Conservation (phyloP, 2,797 vertebrate genomes). For the Dallia pectoralis region DNA sequence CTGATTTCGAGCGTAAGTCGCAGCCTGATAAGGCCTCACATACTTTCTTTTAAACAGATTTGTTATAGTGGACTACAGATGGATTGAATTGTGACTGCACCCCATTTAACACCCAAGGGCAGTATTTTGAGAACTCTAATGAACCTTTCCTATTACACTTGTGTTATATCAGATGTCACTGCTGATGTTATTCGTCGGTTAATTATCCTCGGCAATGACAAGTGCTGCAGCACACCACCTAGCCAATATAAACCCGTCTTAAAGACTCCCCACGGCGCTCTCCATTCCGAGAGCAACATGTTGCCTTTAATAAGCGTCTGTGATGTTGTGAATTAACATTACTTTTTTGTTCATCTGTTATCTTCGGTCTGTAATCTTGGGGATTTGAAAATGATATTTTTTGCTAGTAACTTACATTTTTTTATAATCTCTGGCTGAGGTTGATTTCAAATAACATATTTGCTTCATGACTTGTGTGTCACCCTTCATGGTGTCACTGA, state of each 20-base stretch:
- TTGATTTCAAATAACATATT: background rate
- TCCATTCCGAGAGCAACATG: constrained; percentile 47
- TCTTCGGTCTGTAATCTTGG: constrained; percentile 14
- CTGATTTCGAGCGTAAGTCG: constrained; percentile 88
- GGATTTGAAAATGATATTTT: constrained; percentile 2
- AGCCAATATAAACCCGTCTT: background rate
- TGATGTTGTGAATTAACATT: constrained; percentile 48
- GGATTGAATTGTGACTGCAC: background rate
- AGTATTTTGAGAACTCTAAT: background rate
- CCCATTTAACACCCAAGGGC: background rate
- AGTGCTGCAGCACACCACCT: background rate
- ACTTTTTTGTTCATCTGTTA: constrained; percentile 52
- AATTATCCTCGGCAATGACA: background rate
- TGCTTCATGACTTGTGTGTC: background rate
- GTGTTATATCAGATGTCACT: constrained; percentile 2
- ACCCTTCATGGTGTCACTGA: too few relatives aligned
- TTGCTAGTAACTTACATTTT: background rate
- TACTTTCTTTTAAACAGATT: background rate
- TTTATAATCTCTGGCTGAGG: background rate
- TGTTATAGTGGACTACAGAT: background rate
- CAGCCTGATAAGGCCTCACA: constrained; percentile 18
- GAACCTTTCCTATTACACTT: background rate
- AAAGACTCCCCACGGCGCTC: constrained; percentile 3
- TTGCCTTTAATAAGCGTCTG: constrained; percentile 42
- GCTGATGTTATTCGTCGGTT: background rate